Evolutionary conservation across 1,140 invertebrate species (phyloP), one percentile per base, ranked within the genome.

Genomic region (Atopsyche davidsoni): DNA sequence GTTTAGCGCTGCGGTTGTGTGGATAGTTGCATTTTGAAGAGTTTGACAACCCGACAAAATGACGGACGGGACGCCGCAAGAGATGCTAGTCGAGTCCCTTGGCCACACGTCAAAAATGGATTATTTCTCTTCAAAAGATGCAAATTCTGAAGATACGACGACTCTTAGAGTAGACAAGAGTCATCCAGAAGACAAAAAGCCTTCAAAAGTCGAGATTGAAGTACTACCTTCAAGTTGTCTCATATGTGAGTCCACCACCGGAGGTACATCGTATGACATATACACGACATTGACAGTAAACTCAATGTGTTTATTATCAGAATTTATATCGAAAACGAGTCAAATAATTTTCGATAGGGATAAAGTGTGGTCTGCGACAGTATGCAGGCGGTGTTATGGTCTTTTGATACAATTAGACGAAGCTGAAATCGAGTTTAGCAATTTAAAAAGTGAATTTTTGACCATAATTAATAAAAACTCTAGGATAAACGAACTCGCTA

Each of bases 401-500:
- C 44, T 52, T 16, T 14, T 52, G 10, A 31, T 28, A 17, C 25
- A 39, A n/a, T 35, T 52, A 19, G 50, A 52, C 28, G 31, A 21
- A 16, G 50, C 50, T 2, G 43, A 52, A 42, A 34, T 22, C 7
- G 36, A 52, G 35, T 52, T 52, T 41, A 31, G 34, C 13, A 52
- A 43, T 46, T 41, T 52, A n/a, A 52, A 52, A 39, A 52, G 41
- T 23, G 50, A 52, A 34, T 52, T 52, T 19, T 52, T 52, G 28
- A 32, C 41, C 23, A 41, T 46, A n/a, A 6, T 52, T 18, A 42
- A 40, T 28, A 52, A 46, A 38, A 52, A 52, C 38, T 23, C 35
- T n/a, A n/a, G 31, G 2, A 25, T 52, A 36, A 25, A 38, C 16
- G 13, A 18, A 13, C 19, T 25, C 24, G 19, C 11, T 18, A 51